These are phyloP conservation scores for Phaedon cochleariae DNA, from an alignment of 2,888 invertebrate species.

Conservation along the genomic window DNA sequence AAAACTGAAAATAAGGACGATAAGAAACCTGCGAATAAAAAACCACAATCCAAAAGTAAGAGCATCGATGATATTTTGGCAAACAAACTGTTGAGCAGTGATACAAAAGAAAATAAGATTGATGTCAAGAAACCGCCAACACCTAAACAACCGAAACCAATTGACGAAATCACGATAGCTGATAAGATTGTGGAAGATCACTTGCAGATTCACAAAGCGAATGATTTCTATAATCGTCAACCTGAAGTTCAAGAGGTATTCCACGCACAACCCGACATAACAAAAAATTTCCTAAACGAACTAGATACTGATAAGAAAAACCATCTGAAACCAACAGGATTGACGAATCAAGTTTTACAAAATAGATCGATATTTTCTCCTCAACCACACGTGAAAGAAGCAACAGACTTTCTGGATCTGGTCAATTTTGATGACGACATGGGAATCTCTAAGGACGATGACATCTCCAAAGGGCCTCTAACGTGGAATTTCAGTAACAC, in stretches of 20 bases:
- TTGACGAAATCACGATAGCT: slow-evolving; percentile 49
- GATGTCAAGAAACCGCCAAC: slow-evolving; percentile 38
- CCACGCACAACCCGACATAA: slow-evolving; percentile 31
- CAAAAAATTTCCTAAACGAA: slow-evolving; percentile 39
- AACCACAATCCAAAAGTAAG: slow-evolving; percentile 42
- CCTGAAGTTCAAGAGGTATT: slow-evolving; percentile 32
- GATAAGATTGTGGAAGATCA: slow-evolving; percentile 58
- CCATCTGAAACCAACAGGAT: slow-evolving; percentile 38
- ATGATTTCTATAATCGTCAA: slow-evolving; percentile 39
- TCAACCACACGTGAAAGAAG: slow-evolving; percentile 68
- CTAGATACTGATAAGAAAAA: slow-evolving; percentile 45
- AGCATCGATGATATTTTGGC: slow-evolving; percentile 50
- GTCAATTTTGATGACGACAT: slow-evolving; percentile 67
- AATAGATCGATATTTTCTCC: slow-evolving; percentile 78
- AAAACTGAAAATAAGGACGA: slow-evolving; percentile 41
- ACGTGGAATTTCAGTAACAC: slow-evolving; percentile 73
- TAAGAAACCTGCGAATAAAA: slow-evolving; percentile 27
- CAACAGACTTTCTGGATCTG: slow-evolving; percentile 68
- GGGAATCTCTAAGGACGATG: slow-evolving; percentile 68
- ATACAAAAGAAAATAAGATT: slow-evolving; percentile 49
- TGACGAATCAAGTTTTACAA: slow-evolving; percentile 55
- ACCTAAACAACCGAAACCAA: slow-evolving; percentile 36
- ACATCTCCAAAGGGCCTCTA: slow-evolving; percentile 69
- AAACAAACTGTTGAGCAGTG: slow-evolving; percentile 43
- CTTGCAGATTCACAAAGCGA: slow-evolving; percentile 44